A percentile compares a stretch with the other conserved stretches of the same genome.
Evolutionary conservation across 2,797 vertebrate genomes (phyloP).

Genomic region (Oreortyx pictus): DNA sequence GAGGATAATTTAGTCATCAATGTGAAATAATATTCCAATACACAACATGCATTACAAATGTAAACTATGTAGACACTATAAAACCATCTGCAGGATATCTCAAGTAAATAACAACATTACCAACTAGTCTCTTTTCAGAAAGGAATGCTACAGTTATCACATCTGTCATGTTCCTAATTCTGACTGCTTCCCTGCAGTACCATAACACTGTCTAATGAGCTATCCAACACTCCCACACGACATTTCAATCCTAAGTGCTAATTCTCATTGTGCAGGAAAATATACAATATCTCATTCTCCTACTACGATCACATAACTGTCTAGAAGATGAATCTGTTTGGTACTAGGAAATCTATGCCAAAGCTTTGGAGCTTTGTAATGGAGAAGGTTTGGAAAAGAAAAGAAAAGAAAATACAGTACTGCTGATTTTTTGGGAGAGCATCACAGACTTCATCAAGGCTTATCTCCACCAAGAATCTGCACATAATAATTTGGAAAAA

Average conservation of each 20-base stretch:
- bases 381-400: neutral
- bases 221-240: neutral
- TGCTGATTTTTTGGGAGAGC: accelerated
- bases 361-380: neutral
- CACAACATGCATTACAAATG: neutral
- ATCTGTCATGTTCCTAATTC: neutral
- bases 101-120: neutral
- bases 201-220: neutral
- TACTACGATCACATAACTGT: neutral
- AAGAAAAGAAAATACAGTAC: neutral
- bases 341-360: neutral
- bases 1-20: constrained; percentile 50
- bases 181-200: neutral
- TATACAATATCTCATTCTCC: neutral
- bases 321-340: neutral
- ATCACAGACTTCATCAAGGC: neutral
- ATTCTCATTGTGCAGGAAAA: neutral
- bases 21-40: constrained; percentile 10
- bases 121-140: neutral
- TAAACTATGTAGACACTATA: neutral
- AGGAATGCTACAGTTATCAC: accelerated
- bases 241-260: neutral
- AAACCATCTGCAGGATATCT: neutral
- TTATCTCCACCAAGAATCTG: neutral
- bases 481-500: neutral